Percentiles rank a stretch among this genome's conserved stretches.
These are phyloP conservation scores for Dipodomys stephensi DNA, from an alignment of 2,113 vertebrate genomes.

Conservation along the genomic window DNA sequence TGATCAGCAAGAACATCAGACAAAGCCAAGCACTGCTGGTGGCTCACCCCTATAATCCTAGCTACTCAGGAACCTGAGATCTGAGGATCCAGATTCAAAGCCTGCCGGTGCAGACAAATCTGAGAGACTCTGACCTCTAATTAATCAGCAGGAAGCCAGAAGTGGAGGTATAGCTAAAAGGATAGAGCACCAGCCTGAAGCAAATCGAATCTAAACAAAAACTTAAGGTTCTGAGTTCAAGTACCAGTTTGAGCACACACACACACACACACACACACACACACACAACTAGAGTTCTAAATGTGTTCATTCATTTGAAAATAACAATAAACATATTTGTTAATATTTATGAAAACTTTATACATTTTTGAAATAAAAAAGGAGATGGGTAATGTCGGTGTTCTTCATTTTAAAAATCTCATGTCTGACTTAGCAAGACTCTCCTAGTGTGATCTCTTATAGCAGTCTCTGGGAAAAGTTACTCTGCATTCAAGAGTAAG, in stretches of 20 bases:
- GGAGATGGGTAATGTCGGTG: neutral
- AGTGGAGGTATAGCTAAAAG: too few relatives aligned
- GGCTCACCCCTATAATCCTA: too few relatives aligned
- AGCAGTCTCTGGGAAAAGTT: neutral
- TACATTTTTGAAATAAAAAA: neutral
- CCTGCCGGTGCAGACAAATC: neutral
- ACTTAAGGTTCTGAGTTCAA: neutral
- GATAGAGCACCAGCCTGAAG: too few relatives aligned
- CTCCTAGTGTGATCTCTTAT: neutral
- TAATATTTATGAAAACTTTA: constrained; percentile 42
- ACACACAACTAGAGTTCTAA: neutral
- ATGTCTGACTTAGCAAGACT: neutral
- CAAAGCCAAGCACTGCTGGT: neutral
- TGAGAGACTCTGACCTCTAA: neutral
- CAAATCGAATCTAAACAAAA: neutral
- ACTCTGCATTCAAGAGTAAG: neutral
- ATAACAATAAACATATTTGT: neutral
- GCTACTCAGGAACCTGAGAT: too few relatives aligned
- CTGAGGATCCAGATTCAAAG: too few relatives aligned
- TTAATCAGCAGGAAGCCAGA: too few relatives aligned
- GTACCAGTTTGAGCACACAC: neutral
- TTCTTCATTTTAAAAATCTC: constrained; percentile 4
- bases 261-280: too few relatives aligned
- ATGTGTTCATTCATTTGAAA: neutral
- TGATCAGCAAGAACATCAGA: neutral